Percentiles rank a stretch among this genome's conserved stretches.
Evolutionary conservation across 2,797 vertebrate genomes (phyloP).

Genomic region (Pseudochromis fuscus): DNA sequence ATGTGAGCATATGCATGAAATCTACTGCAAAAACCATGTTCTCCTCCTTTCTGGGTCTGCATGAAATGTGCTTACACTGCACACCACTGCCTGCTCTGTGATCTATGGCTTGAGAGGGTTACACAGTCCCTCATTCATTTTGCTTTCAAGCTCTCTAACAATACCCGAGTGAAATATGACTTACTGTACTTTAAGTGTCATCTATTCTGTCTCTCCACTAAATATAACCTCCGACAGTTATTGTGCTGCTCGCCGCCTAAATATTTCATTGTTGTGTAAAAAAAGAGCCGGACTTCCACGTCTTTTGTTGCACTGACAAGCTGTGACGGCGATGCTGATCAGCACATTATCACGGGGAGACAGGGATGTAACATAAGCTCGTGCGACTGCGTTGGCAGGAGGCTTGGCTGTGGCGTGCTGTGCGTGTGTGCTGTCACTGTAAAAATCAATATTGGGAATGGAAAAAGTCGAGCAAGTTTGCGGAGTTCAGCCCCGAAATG

Average conservation of each 20-base stretch:
- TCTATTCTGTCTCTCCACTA: slow-evolving; percentile 67
- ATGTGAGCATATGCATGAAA: neutral
- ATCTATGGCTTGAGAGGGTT: slow-evolving; percentile 78
- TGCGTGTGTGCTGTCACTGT: slow-evolving; percentile 28
- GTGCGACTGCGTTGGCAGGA: slow-evolving; percentile 44
- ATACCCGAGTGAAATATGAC: slow-evolving; percentile 78
- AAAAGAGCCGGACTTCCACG: slow-evolving; percentile 42
- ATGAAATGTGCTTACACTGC: slow-evolving; percentile 77
- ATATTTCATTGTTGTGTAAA: slow-evolving; percentile 70
- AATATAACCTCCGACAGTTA: slow-evolving; percentile 78
- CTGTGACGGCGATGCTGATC: slow-evolving; percentile 53
- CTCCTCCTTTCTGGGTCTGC: slow-evolving; percentile 55
- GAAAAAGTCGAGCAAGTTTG: slow-evolving; percentile 55
- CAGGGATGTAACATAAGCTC: slow-evolving; percentile 55
- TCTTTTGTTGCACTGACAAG: slow-evolving; percentile 59
- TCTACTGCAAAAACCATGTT: slow-evolving; percentile 26
- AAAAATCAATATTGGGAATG: slow-evolving; percentile 62
- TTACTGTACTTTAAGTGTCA: slow-evolving; percentile 61
- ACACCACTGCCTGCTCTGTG: slow-evolving; percentile 64
- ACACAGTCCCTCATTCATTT: slow-evolving; percentile 78
- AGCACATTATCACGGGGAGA: slow-evolving; percentile 46
- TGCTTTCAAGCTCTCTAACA: slow-evolving; percentile 72
- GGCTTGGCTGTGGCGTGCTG: slow-evolving; percentile 39
- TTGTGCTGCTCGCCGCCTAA: slow-evolving; percentile 54
- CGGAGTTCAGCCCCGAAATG: slow-evolving; percentile 36